Base-by-base conservation (phyloP, 1,140 invertebrate genomes). In the Vanessa tameamea region DNA sequence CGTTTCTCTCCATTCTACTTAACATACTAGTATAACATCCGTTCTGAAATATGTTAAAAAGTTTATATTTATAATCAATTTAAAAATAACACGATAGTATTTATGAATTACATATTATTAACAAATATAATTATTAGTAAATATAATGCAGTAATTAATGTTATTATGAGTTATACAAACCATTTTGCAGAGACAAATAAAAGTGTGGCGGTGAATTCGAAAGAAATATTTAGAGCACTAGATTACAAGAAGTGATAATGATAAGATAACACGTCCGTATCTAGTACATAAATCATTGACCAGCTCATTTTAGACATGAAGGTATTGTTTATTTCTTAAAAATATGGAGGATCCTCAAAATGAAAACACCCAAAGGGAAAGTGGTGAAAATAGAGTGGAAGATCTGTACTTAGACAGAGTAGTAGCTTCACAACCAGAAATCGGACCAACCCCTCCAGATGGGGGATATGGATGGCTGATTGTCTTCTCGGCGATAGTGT, bases 381-480 rank as follows among this genome's bases (percentile, higher is more conserved):
- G 82, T 23, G 72, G 65, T 55, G 82, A 82, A 73, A 84, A 73
- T 47, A 80, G 84, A 16, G 78, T 83, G 13, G 88, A 88, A 78
- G 86, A 91, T 59, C 75, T 93, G 43, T 87, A 90, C 78, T 86
- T 92, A 77, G 91, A 92, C 69, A 76, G 87, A 43, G 91, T 96
- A 3, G 89, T 95, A 23, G 91, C 94, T 31, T 95, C 95, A 20
- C 93, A 94, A 71, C 94, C 95, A 23, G 95, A 95, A 89, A 92
- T 95, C 57, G 95, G 95, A 1, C 95, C 95, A 0, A 94, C 92
- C 14, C 90, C 94, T 59, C 94, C 95, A 9, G 94, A 95, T 82
- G 95, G 94, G 8, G 94, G 94, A 16, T 95, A 95, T 78, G 95
- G 95, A 3, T 96, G 95, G 95, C 77, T 95, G 64, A 93, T 95